Conservation (phyloP, 2,888 invertebrate species). For the Caradrina clavipalpis region DNA sequence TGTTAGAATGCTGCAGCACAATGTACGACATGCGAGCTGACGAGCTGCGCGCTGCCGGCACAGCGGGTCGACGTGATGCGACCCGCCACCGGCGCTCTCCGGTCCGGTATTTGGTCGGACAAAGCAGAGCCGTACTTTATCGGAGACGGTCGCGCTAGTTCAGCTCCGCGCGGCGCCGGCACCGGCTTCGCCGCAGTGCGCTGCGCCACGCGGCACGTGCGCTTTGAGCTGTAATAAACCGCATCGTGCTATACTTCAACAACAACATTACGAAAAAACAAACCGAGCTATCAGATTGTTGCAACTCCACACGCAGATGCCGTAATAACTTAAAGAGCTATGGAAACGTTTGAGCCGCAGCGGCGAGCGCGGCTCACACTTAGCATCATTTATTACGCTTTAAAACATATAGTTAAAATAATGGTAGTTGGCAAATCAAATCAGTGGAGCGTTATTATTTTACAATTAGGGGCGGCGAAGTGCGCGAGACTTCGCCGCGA, state of each 20-base stretch:
- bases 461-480: slow-evolving; percentile 23
- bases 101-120: too few relatives aligned
- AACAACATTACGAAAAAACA: slow-evolving; percentile 49
- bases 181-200: not conserved
- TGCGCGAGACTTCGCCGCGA: slow-evolving; percentile 5
- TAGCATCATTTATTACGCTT: slow-evolving; percentile 23
- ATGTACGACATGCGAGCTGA: too few relatives aligned
- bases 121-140: too few relatives aligned
- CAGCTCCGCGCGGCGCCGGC: not conserved
- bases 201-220: slow-evolving; percentile 4
- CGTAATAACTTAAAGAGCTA: slow-evolving; percentile 24
- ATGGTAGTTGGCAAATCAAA: slow-evolving; percentile 18
- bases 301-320: slow-evolving; percentile 51
- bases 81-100: too few relatives aligned
- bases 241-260: slow-evolving; percentile 19
- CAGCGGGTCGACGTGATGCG: too few relatives aligned
- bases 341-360: slow-evolving; percentile 22
- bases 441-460: slow-evolving; percentile 41
- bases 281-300: slow-evolving; percentile 55
- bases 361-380: slow-evolving; percentile 15
- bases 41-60: too few relatives aligned
- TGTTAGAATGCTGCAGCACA: too few relatives aligned
- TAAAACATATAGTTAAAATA: not conserved
- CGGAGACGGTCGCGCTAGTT: too few relatives aligned
- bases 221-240: not conserved